Evolutionary conservation across 1,140 invertebrate species (phyloP).

Genomic region (Bombus cullumanus): DNA sequence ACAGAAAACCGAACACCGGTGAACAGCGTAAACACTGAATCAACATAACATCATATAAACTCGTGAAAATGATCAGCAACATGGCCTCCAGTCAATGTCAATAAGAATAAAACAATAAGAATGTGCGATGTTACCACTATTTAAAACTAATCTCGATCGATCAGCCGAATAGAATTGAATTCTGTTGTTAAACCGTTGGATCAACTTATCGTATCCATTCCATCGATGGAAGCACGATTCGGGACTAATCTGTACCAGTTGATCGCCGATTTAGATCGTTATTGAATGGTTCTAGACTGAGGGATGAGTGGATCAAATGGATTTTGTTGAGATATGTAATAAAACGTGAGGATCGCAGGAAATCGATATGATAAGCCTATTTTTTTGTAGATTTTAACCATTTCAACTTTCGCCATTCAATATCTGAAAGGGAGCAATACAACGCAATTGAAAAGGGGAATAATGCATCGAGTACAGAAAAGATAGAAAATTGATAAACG

Average conservation of each 20-base stretch:
- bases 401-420: background rate
- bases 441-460: no score
- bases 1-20: background rate
- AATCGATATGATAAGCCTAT: background rate
- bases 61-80: background rate
- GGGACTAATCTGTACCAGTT: background rate
- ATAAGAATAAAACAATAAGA: no score
- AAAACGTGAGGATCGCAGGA: background rate
- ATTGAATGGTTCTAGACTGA: background rate
- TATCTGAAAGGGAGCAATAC: background rate
- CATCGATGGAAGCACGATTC: background rate
- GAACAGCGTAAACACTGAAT: conserved; percentile 23
- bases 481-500: no score
- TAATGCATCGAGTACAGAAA: no score
- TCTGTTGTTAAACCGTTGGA: conserved; percentile 26
- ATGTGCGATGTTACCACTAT: background rate
- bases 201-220: conserved; percentile 22
- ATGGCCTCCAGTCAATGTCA: background rate
- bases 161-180: conserved; percentile 29
- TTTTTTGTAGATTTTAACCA: background rate
- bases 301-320: background rate
- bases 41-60: conserved; percentile 6
- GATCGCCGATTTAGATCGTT: background rate
- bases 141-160: conserved; percentile 38
- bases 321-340: background rate